These are phyloP conservation scores for Syrista parreyssii DNA, from an alignment of 2,888 invertebrate species.

Conservation along the genomic window DNA sequence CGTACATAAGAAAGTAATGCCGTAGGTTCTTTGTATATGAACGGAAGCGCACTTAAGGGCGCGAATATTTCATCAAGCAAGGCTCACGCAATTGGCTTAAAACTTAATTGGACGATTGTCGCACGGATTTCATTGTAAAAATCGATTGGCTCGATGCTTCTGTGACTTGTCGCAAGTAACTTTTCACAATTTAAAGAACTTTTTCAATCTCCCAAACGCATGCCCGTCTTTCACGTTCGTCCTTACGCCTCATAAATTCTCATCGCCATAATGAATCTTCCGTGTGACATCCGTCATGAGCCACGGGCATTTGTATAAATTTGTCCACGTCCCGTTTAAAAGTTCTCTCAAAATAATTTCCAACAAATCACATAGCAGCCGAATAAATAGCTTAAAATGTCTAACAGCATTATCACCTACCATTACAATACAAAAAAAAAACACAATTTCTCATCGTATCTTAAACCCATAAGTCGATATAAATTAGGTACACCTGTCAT, in stretches of 20 bases:
- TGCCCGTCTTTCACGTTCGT: not conserved
- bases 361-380: constrained; percentile 52
- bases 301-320: not conserved
- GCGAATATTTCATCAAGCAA: constrained; percentile 13
- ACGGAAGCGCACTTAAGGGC: not conserved
- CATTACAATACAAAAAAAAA: constrained; percentile 21
- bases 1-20: not conserved
- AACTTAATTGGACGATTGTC: constrained; percentile 15
- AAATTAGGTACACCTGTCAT: constrained; percentile 25
- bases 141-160: not conserved
- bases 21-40: not conserved
- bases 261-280: not conserved
- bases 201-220: not conserved
- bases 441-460: constrained; percentile 15
- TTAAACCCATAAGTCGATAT: constrained; percentile 16
- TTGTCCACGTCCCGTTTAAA: not conserved
- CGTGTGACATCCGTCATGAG: not conserved
- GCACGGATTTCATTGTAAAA: not conserved
- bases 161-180: not conserved
- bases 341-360: constrained; percentile 41
- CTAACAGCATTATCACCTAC: constrained; percentile 40
- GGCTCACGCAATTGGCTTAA: constrained; percentile 16
- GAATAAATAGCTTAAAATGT: constrained; percentile 46
- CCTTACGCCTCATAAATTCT: not conserved
- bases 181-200: not conserved